Evolutionary conservation across 2,113 vertebrate genomes (phyloP).

Genomic region (Thomomys bottae): DNA sequence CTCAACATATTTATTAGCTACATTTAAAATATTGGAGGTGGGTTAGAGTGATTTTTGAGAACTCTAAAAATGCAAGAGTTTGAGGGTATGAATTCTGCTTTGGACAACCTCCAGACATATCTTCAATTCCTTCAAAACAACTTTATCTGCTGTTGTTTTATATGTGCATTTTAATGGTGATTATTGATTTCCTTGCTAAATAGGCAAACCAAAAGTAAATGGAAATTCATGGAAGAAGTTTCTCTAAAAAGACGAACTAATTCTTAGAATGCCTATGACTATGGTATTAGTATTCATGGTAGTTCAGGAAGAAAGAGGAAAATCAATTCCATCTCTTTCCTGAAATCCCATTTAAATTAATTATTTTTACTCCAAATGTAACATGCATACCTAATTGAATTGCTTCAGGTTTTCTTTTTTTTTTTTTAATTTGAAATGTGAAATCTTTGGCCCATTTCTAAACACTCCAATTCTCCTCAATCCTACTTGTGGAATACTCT

Average conservation of each 20-base stretch:
- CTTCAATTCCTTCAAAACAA: background rate
- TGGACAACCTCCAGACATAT: background rate
- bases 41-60: background rate
- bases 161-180: background rate
- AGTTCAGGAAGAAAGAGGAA: conserved; percentile 14
- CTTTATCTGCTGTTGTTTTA: background rate
- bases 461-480: background rate
- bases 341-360: conserved; percentile 37
- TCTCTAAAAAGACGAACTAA: conserved; percentile 38
- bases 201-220: background rate
- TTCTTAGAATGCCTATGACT: background rate
- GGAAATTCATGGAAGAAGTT: background rate
- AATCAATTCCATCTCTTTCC: conserved; percentile 38
- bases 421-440: conserved; percentile 25
- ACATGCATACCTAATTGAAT: conserved; percentile 14
- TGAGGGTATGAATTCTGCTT: background rate
- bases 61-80: background rate
- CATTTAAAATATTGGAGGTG: background rate
- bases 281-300: conserved; percentile 17
- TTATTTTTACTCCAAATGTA: conserved; percentile 14
- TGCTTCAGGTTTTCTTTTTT: background rate
- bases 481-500: background rate
- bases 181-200: conserved; percentile 17
- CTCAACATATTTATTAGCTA: conserved; percentile 20
- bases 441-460: background rate